phyloP scores from a whole-genome alignment of 2,113 vertebrate genomes.

The Lagopus leucura region DNA sequence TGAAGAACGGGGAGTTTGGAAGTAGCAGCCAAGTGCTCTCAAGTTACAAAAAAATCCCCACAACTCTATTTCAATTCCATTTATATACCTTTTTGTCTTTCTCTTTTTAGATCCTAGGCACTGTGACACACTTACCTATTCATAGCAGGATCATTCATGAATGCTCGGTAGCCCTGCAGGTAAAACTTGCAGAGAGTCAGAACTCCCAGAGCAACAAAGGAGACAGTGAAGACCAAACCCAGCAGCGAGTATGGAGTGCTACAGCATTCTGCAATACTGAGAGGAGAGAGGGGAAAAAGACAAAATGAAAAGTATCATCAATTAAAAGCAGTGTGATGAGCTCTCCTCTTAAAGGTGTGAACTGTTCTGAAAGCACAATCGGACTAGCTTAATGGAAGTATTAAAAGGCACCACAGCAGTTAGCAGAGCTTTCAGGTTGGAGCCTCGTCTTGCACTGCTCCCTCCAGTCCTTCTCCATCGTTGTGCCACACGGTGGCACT shows the following conservation, averaged over 20 bases:
- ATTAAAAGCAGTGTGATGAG: neutral
- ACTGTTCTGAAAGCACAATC: neutral
- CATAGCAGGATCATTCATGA: constrained; percentile 98
- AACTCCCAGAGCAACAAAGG: constrained; percentile 95
- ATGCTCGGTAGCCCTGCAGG: constrained; percentile 95
- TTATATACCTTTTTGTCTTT: neutral
- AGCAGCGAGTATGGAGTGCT: constrained; percentile 95
- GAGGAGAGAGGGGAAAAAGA: neutral
- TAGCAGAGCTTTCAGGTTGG: neutral
- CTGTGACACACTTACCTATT: constrained; percentile 81
- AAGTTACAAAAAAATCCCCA: neutral
- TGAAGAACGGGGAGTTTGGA: neutral
- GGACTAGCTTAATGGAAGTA: neutral
- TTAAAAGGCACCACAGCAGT: neutral
- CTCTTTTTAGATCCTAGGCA: neutral
- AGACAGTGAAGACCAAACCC: constrained; percentile 96
- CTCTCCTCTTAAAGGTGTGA: neutral
- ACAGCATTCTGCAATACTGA: constrained; percentile 96
- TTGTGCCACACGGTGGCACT: constrained; percentile 34
- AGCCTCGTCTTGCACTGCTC: neutral
- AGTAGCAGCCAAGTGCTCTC: neutral
- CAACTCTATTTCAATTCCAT: neutral
- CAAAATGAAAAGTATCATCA: neutral
- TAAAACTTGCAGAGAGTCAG: constrained; percentile 99
- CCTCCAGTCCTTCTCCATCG: neutral